These are phyloP conservation scores for Chaetophractus vellerosus DNA, from an alignment of 2,797 vertebrate genomes.

Conservation along the genomic window DNA sequence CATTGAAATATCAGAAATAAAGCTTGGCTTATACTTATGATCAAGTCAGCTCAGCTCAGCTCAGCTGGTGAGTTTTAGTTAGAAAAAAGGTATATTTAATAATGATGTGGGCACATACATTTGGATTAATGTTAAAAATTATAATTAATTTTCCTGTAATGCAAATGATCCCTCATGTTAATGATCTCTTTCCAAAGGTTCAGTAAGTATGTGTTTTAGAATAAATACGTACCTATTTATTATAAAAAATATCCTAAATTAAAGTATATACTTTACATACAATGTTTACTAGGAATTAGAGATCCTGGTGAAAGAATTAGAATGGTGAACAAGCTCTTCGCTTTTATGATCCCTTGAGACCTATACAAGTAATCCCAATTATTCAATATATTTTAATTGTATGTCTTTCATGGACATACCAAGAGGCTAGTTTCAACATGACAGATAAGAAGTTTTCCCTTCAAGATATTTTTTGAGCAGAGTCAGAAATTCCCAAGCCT, in stretches of 20 bases:
- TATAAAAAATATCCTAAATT: constrained; percentile 7
- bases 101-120: not conserved
- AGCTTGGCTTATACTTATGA: not conserved
- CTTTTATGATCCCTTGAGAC: not conserved
- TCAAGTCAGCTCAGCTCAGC: not conserved
- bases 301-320: not conserved
- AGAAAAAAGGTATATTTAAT: constrained; percentile 25
- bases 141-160: not conserved
- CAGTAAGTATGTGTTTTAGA: not conserved
- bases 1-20: not conserved
- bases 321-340: not conserved
- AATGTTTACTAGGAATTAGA: not conserved
- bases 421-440: not conserved
- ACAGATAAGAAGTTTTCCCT: not conserved
- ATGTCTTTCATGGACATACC: not conserved
- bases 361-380: not conserved
- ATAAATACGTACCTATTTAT: not conserved
- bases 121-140: constrained; percentile 43
- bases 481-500: not conserved
- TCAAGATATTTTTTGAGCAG: not conserved
- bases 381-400: constrained; percentile 17
- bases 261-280: not conserved
- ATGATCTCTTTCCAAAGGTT: not conserved
- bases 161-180: not conserved
- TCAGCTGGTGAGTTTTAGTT: constrained; percentile 27